phyloP scores from a whole-genome alignment of 2,113 vertebrate species.

The Conger conger region DNA sequence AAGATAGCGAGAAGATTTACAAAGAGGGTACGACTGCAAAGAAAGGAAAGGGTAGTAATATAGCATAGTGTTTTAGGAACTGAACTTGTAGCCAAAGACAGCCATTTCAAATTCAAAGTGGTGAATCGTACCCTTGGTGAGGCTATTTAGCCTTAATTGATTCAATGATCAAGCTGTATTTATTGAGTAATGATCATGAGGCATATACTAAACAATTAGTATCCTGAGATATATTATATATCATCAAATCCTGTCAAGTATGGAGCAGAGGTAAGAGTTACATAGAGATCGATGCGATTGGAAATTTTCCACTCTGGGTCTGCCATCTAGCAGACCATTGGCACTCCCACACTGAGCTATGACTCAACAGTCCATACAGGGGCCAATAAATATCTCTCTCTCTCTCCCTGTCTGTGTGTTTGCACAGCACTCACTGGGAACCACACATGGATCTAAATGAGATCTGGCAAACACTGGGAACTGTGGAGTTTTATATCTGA shows the following conservation, averaged over 20 bases:
- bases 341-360: background rate
- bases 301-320: conserved; percentile 4
- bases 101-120: background rate
- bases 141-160: background rate
- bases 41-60: background rate
- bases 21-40: background rate
- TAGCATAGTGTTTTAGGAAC: background rate
- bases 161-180: background rate
- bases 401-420: background rate
- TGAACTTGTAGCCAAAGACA: background rate
- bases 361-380: background rate
- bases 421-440: conserved; percentile 36
- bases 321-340: background rate
- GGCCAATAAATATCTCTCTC: background rate
- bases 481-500: conserved; percentile 36
- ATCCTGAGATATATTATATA: background rate
- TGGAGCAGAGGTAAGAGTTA: background rate
- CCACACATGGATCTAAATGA: conserved; percentile 62
- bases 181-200: background rate
- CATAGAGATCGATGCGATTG: background rate
- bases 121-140: background rate
- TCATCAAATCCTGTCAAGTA: background rate
- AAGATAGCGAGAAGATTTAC: background rate
- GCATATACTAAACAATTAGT: background rate
- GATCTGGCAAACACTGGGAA: conserved; percentile 50